These are phyloP conservation scores for Timema podura DNA, from an alignment of 2,888 invertebrate genomes.

Conservation along the genomic window DNA sequence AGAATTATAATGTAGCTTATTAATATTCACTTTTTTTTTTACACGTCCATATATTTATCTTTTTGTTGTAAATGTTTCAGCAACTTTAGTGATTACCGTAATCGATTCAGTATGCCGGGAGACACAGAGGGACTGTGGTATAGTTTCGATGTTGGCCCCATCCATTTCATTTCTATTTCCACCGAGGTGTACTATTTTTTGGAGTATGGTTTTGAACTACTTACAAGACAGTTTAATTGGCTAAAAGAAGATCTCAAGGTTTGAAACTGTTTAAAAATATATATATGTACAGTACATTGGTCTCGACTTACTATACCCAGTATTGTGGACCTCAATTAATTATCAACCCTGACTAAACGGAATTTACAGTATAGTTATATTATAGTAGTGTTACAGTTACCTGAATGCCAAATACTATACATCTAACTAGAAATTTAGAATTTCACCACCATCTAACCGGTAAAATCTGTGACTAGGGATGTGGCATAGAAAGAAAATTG, in stretches of 20 bases:
- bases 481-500: too few species aligned
- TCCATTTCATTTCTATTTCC: conserved; percentile 52
- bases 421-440: too few species aligned
- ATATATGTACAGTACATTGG: background rate
- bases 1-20: background rate
- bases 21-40: background rate
- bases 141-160: conserved; percentile 49
- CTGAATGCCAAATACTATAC: too few species aligned
- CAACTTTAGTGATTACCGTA: conserved; percentile 55
- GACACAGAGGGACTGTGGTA: conserved; percentile 36
- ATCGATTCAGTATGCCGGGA: conserved; percentile 52
- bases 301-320: background rate
- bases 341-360: background rate
- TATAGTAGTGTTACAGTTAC: background rate
- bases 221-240: conserved; percentile 47
- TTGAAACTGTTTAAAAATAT: conserved; percentile 9
- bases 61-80: conserved; percentile 38
- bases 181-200: conserved; percentile 56
- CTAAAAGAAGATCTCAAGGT: conserved; percentile 48
- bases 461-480: too few species aligned
- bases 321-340: background rate
- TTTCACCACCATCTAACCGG: too few species aligned
- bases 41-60: background rate
- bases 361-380: background rate
- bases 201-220: conserved; percentile 49